phyloP scores from a whole-genome alignment of 2,888 invertebrate species.

The Lasioglossum morio region DNA sequence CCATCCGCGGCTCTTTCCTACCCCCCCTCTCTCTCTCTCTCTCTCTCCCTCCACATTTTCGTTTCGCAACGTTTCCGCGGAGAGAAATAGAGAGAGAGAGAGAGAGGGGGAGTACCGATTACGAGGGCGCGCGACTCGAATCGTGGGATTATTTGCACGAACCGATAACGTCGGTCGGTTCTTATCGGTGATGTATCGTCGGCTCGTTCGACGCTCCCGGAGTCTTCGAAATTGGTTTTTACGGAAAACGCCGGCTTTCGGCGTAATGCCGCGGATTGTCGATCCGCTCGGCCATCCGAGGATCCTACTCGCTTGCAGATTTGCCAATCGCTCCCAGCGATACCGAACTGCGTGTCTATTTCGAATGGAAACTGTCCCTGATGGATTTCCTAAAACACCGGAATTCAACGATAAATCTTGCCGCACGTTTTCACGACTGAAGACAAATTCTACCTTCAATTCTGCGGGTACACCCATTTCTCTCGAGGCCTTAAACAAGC shows the following conservation, averaged over 20 bases:
- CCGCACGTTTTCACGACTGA: not conserved
- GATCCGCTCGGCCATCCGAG: not conserved
- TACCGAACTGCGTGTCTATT: not conserved
- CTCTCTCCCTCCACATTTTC: not conserved
- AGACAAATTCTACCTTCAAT: not conserved
- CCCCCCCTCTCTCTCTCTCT: not conserved
- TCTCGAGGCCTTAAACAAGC: not conserved
- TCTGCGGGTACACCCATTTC: not conserved
- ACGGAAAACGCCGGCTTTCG: not conserved
- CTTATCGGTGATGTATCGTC: conserved; percentile 42
- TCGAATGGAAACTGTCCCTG: not conserved
- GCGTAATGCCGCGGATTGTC: not conserved
- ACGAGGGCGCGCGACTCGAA: conserved; percentile 43
- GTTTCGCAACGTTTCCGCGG: conserved; percentile 20
- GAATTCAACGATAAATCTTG: not conserved
- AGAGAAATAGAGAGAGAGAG: conserved; percentile 41
- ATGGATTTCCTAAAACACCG: not conserved
- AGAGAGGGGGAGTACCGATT: conserved; percentile 53
- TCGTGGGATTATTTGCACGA: conserved; percentile 56
- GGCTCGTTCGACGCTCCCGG: not conserved
- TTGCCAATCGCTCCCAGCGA: not conserved
- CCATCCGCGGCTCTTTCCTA: conserved; percentile 31
- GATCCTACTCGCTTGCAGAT: not conserved
- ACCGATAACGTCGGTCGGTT: conserved; percentile 44
- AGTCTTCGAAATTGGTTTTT: conserved; percentile 6